These are phyloP conservation scores for Mohoua ochrocephala DNA, from an alignment of 2,113 vertebrate genomes.

Conservation along the genomic window DNA sequence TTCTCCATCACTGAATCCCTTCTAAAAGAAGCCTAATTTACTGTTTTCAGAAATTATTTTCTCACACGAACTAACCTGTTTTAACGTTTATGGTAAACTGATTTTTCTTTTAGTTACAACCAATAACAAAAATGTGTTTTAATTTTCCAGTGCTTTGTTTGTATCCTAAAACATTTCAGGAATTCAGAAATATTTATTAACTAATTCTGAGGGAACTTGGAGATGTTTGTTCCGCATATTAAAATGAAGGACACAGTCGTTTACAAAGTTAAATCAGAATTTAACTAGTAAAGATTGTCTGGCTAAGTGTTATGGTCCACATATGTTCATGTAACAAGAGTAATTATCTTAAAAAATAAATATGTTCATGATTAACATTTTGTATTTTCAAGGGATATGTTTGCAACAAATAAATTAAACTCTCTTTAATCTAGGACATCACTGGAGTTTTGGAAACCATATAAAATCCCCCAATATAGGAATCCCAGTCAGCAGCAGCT, in stretches of 20 bases:
- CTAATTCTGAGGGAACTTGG: background rate
- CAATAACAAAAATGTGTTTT: slow-evolving; percentile 24
- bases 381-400: slow-evolving; percentile 41
- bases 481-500: background rate
- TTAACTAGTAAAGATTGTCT: background rate
- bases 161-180: slow-evolving; percentile 55
- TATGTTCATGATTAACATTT: slow-evolving; percentile 43
- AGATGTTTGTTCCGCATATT: background rate
- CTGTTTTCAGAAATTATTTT: background rate
- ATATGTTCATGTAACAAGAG: slow-evolving; percentile 53
- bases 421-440: background rate
- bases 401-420: slow-evolving; percentile 4
- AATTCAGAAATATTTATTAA: slow-evolving; percentile 23
- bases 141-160: slow-evolving; percentile 22
- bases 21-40: slow-evolving; percentile 7
- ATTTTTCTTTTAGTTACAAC: background rate
- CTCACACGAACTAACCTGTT: background rate
- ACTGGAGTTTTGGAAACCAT: background rate
- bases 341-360: slow-evolving; percentile 58
- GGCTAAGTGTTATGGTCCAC: slow-evolving; percentile 55
- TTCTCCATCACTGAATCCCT: background rate
- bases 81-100: background rate
- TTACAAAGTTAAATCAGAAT: slow-evolving; percentile 27
- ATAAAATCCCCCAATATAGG: background rate
- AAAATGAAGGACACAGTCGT: slow-evolving; percentile 55